Base-by-base conservation (phyloP, 2,888 invertebrate genomes). In the Brenthis daphne region DNA sequence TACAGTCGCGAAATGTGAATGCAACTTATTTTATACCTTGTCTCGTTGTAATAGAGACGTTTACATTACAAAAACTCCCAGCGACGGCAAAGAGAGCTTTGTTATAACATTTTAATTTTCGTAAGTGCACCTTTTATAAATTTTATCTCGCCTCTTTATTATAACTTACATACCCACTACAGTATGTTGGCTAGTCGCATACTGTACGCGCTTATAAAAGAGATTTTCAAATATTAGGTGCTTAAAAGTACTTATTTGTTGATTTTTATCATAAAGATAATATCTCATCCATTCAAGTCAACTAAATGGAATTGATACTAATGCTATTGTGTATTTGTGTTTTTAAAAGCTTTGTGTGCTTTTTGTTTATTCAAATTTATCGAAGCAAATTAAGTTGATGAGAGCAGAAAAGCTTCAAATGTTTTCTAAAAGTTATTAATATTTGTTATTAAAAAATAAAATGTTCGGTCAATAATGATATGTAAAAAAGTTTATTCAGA, bases 21-120 rank as follows among this genome's bases (percentile, higher is more conserved):
- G 64, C 79, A 79, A 72, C 53, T 77, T 13, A 86, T 71, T 83
- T 61, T 79, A 60, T 69, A 79, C 82, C 79, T 78, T 87, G 80
- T 57, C 4, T 0, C 56, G 13, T 24, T 51, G 2, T 0, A 54
- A 74, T 81, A 84, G 77, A 75, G 73, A 47, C 57, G 67, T 58
- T 43, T 43, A 37, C 16, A 58, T 11, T 24, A 65, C 13, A n/a
- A 6, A 48, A 8, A 56, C 50, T 33, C 33, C 33, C 64, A 61
- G 56, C 67, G 57, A 43, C 57, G 65, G 47, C 16, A 67, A 67
- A 73, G 43, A 20, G 61, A 61, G 69, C 60, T 58, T 73, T 74
- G 74, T 74, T 79, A 76, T 77, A 82, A 89, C 86, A 87, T 89
- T 88, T 89, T 89, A 87, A 89, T 89, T 88, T 80, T 80, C 85